These are phyloP conservation scores for Drosophila azteca DNA, from an alignment of 1,140 invertebrate species.

Conservation along the genomic window DNA sequence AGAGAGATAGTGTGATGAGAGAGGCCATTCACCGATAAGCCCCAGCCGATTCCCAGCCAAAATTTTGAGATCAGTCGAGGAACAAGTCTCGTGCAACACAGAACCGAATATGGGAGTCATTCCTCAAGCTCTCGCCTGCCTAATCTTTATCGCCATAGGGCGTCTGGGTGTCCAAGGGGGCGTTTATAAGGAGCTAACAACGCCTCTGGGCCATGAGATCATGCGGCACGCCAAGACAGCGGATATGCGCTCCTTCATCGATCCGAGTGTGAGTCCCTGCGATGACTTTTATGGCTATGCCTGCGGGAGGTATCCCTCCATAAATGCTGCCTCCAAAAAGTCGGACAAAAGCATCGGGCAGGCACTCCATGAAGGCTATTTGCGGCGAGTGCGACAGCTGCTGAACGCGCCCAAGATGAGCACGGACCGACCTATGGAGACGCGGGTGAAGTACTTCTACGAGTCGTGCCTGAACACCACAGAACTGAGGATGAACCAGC, in stretches of 20 bases:
- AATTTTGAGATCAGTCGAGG: constrained; percentile 36
- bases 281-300: constrained; percentile 90
- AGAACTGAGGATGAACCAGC: constrained; percentile 84
- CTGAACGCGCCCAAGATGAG: constrained; percentile 55
- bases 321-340: constrained; percentile 56
- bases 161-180: constrained; percentile 29
- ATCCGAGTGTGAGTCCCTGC: constrained; percentile 86
- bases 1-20: constrained; percentile 27
- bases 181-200: constrained; percentile 52
- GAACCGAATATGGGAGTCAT: constrained; percentile 29
- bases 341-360: constrained; percentile 84
- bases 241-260: constrained; percentile 64
- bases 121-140: constrained; percentile 34
- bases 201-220: constrained; percentile 83
- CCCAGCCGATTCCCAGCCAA: background rate
- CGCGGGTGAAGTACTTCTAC: constrained; percentile 74
- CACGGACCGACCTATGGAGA: constrained; percentile 65
- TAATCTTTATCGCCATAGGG: constrained; percentile 71
- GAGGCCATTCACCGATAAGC: constrained; percentile 34
- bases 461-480: constrained; percentile 82
- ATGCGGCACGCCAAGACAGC: constrained; percentile 81
- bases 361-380: constrained; percentile 42
- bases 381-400: constrained; percentile 49
- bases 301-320: constrained; percentile 86
- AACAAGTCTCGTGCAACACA: constrained; percentile 22